Base-by-base conservation (phyloP, 2,797 vertebrate genomes). In the Myotis findleyi region DNA sequence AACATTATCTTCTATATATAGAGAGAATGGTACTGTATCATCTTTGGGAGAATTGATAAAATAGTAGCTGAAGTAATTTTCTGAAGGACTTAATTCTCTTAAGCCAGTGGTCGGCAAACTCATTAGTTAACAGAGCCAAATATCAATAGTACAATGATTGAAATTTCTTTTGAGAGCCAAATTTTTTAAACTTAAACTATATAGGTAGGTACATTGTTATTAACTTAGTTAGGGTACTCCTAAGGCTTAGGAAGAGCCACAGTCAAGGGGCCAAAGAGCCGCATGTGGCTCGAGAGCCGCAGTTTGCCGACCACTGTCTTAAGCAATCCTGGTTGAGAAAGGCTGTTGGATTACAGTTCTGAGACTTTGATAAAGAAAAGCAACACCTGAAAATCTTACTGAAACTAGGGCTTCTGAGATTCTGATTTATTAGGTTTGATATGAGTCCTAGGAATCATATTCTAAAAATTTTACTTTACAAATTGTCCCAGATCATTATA, bases 51-150 rank as follows among this genome's bases (percentile, higher is more conserved):
- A 93, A 51, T 25, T 90, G 21, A 87, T 59, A 87, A 79, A 79
- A 72, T 41, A 72, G 16, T 73, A 3, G 49, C 11, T 57, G 12
- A 91, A 88, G 62, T 83, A 53, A 47, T 75, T 86, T 92, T 87
- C 27, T 57, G 7, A 66, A 73, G 27, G 14, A 83, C 72, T 94
- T 75, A 75, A 76, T 94, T 92, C 10, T 69, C 16, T 76, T 89
- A 89, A 80, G 9, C 23, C 36, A 36, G 36, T 36, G 36, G 36
- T 36, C 4, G 36, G 36, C 36, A 36, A 36, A 36, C 36, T 36
- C 36, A 36, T 36, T 36, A 36, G 36, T 36, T 4, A 36, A 36
- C 36, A 36, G 36, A 36, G 36, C 36, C 36, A 36, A 36, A 36
- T 36, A 36, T 36, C 36, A 36, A 36, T 4, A 36, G 36, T 36